Conservation (phyloP, 53 echinoderm and acorn worm genomes). For the Glandiceps talaboti region DNA sequence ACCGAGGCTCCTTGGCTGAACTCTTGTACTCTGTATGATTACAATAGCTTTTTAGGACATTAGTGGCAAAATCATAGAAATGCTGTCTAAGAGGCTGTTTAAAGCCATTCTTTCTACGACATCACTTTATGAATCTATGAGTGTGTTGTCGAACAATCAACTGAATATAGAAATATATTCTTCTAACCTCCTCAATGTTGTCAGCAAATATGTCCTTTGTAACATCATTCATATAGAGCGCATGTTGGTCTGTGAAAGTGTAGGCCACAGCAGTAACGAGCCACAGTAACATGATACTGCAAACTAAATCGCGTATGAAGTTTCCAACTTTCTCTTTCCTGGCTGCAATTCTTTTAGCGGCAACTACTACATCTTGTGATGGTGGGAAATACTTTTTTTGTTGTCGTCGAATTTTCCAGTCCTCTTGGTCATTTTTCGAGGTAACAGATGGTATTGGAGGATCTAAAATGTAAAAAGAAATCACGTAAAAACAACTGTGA, state of each 20-base stretch:
- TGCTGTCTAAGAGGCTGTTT: no score
- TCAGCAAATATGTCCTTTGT: slow-evolving; percentile 37
- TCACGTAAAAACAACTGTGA: no score
- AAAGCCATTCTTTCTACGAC: no score
- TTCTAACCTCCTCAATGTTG: slow-evolving; percentile 46
- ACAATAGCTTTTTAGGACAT: background rate
- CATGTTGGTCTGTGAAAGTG: slow-evolving; percentile 44
- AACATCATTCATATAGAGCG: slow-evolving; percentile 40
- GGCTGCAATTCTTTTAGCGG: slow-evolving; percentile 35
- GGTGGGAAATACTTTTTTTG: slow-evolving; percentile 57
- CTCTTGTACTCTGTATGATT: no score
- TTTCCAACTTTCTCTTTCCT: slow-evolving; percentile 50
- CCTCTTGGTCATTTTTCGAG: background rate
- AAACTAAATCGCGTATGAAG: slow-evolving; percentile 50
- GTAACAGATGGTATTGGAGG: background rate
- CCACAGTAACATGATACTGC: slow-evolving; percentile 53
- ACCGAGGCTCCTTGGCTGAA: no score
- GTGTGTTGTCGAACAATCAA: no score
- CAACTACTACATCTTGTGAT: slow-evolving; percentile 20
- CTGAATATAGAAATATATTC: no score
- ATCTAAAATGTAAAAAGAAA: no score
- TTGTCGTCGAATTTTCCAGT: background rate
- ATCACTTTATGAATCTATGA: no score
- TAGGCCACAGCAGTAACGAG: slow-evolving; percentile 61
- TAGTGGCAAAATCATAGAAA: no score